Evolutionary conservation across 2,888 invertebrate genomes (phyloP).

Genomic region (Entomobrya proxima): DNA sequence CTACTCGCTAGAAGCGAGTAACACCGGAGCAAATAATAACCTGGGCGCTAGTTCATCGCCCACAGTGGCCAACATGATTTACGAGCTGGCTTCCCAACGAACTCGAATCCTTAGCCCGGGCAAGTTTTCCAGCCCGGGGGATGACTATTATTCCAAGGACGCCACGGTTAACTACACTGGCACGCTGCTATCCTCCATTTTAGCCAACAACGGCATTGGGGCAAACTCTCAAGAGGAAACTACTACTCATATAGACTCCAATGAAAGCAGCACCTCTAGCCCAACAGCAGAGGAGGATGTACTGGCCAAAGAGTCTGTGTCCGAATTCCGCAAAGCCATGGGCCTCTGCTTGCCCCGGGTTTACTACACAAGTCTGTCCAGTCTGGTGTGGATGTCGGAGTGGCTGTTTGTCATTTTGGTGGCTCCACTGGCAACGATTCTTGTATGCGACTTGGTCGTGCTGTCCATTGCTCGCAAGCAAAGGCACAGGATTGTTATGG

Average conservation of each 20-base stretch:
- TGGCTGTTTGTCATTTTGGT: conserved; percentile 75
- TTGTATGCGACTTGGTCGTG: conserved; percentile 76
- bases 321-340: conserved; percentile 69
- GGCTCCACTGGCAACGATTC: conserved; percentile 75
- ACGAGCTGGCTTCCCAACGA: background rate
- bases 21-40: background rate
- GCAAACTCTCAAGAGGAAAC: background rate
- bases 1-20: background rate
- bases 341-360: conserved; percentile 74
- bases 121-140: no score
- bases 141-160: no score
- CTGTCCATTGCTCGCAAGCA: conserved; percentile 83
- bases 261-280: no score
- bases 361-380: conserved; percentile 72
- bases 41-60: conserved; percentile 27
- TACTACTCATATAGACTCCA: background rate
- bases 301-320: conserved; percentile 8
- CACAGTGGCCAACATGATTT: conserved; percentile 54
- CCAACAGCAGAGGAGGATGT: background rate
- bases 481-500: conserved; percentile 88
- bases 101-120: background rate
- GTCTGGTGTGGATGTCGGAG: conserved; percentile 73
- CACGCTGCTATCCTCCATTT: no score
- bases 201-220: no score
- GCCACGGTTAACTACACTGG: no score